These are phyloP conservation scores for Mesorhabditis spiculigera DNA, from an alignment of 2,888 invertebrate genomes.

Conservation along the genomic window DNA sequence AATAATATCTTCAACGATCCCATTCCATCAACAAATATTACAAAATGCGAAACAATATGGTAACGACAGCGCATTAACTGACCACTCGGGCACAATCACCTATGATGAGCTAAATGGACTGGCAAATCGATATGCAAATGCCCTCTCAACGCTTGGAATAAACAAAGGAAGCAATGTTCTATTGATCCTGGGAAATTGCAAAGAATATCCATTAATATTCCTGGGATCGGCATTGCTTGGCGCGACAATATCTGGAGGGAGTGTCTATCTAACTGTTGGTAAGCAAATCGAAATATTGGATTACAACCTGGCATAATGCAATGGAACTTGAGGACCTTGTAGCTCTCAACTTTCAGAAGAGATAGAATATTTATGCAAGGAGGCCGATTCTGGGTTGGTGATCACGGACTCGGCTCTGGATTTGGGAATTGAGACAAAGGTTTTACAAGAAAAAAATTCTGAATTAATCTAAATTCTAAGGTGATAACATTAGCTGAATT, in stretches of 20 bases:
- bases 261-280: slow-evolving; percentile 16
- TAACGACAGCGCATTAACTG: neutral
- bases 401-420: neutral
- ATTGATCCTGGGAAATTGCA: slow-evolving; percentile 35
- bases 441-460: too few species aligned
- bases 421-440: too few species aligned
- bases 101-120: neutral
- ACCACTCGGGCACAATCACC: neutral
- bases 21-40: slow-evolving; percentile 1
- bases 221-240: slow-evolving; percentile 36
- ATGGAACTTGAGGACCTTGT: too few species aligned
- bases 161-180: slow-evolving; percentile 32
- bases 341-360: neutral
- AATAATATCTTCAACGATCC: neutral
- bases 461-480: too few species aligned
- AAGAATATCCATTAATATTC: slow-evolving; percentile 41
- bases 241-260: slow-evolving; percentile 34
- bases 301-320: too few species aligned
- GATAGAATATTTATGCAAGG: neutral
- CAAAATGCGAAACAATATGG: neutral
- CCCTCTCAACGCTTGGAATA: neutral
- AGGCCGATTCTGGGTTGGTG: slow-evolving; percentile 3
- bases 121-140: slow-evolving; percentile 4
- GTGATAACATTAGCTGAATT: too few species aligned
- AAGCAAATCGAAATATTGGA: neutral